Base-by-base conservation (phyloP, 64 coral and sea anemone genomes). In the Stylophora pistillata region DNA sequence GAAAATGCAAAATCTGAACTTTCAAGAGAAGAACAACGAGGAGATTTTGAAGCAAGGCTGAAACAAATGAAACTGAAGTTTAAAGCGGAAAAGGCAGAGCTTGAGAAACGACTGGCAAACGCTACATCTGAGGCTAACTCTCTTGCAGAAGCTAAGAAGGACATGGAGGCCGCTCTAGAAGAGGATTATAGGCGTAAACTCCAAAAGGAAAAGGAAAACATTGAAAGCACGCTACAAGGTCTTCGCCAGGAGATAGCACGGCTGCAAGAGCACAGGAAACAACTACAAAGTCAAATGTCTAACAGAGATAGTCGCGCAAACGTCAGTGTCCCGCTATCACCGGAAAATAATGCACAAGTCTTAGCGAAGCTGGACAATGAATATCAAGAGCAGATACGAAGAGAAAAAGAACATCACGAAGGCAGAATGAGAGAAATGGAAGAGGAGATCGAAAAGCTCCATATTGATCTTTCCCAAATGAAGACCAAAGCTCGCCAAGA, bases 141-240 rank as follows among this genome's bases (percentile, higher is more conserved):
- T 37, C 57, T 93, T 10, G 93, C 15, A 53, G 87, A 90, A 87
- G 65, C 10, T 16, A 88, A 97, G 41, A 68, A 86, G 15, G 77
- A 97, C 85, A 85, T 86, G 2, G 73, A 56, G 30, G 71, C 71
- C 16, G 30, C 80, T 28, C 58, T 85, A 17, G 87, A 97, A 78
- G 78, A 97, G 23, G 58, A 93, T 20, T 87, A 87, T 53, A 78
- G 55, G 34, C 55, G 74, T 71, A 97, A 89, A 52, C 88, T 90
- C 31, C 69, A 88, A 31, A 93, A 87, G 15, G 95, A 93, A 83
- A 97, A 93, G 70, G 74, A 90, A 82, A 97, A 97, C 13, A 90
- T 97, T 32, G 95, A 93, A 89, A 93, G 71, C 62, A 97, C 88
- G 4, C 85, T 97, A 3, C 52, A 97, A 18, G 56, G 59, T 41